Evolutionary conservation across 2,113 vertebrate genomes (phyloP).

Genomic region (Rana temporaria): DNA sequence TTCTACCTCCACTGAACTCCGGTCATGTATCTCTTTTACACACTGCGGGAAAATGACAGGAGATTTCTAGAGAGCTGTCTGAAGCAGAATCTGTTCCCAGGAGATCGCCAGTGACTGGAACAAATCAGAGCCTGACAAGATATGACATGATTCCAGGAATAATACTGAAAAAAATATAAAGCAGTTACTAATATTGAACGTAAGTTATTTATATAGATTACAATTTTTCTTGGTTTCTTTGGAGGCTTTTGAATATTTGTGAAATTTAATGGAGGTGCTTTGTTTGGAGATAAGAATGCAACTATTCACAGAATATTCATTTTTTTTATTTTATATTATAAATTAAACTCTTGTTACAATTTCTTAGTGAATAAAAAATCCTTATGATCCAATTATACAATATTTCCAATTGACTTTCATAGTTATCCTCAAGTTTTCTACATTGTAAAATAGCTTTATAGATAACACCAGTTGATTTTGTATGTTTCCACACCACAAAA

Average conservation of each 20-base stretch:
- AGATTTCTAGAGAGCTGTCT: constrained; percentile 14
- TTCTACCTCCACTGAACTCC: constrained; percentile 16
- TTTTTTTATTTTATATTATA: too few relatives aligned
- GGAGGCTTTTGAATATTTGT: neutral
- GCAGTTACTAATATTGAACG: too few relatives aligned
- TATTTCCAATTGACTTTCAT: too few relatives aligned
- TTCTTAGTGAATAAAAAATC: too few relatives aligned
- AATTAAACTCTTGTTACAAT: too few relatives aligned
- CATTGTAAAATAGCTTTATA: too few relatives aligned
- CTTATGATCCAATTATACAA: too few relatives aligned
- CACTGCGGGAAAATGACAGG: constrained; percentile 15
- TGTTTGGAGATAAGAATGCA: neutral
- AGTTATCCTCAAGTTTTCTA: too few relatives aligned
- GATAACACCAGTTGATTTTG: too few relatives aligned
- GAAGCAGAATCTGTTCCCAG: neutral
- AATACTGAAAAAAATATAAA: constrained; percentile 1
- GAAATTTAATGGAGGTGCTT: neutral
- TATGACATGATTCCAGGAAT: constrained; percentile 20
- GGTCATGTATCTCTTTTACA: constrained; percentile 6
- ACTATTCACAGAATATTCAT: too few relatives aligned
- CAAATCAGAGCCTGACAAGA: constrained; percentile 28
- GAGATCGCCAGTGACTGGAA: constrained; percentile 6
- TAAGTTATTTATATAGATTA: neutral
- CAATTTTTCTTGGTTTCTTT: neutral
- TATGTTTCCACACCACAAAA: too few relatives aligned